Conservation (phyloP, 2,113 vertebrate genomes). For the Zosterops borbonicus region DNA sequence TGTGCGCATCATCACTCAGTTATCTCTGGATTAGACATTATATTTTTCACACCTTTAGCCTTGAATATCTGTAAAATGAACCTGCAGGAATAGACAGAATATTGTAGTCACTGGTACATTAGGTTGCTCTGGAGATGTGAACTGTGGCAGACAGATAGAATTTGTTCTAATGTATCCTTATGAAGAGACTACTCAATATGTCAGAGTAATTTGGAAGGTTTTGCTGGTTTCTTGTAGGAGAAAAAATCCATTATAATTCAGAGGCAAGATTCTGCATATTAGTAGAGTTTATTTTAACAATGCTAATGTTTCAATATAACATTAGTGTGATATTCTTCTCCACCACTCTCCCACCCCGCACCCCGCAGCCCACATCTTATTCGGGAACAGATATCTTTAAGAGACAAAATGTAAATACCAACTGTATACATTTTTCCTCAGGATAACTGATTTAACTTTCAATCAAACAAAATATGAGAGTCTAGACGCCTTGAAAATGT, state of each 20-base stretch:
- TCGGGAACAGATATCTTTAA: background rate
- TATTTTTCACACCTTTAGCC: conserved; percentile 13
- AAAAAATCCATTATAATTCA: background rate
- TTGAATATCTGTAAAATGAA: background rate
- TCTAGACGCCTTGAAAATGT: background rate
- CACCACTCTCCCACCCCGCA: fast-evolving
- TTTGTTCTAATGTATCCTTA: background rate
- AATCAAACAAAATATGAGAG: background rate
- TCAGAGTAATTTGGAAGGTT: background rate
- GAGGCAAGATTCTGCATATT: background rate
- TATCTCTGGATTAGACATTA: background rate
- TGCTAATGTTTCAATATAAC: background rate
- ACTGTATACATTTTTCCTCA: background rate
- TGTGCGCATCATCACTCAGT: background rate
- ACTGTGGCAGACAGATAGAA: background rate
- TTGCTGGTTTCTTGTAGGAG: background rate
- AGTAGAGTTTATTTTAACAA: background rate
- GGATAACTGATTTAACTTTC: background rate
- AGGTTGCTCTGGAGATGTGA: background rate
- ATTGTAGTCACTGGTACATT: background rate
- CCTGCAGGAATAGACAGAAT: background rate
- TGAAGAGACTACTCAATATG: background rate
- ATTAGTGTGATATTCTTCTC: background rate
- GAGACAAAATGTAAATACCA: background rate
- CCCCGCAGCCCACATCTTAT: fast-evolving